A percentile compares a stretch with the other conserved stretches of the same genome.
phyloP scores from a whole-genome alignment of 2,888 invertebrate species.

The Philereme transversata region DNA sequence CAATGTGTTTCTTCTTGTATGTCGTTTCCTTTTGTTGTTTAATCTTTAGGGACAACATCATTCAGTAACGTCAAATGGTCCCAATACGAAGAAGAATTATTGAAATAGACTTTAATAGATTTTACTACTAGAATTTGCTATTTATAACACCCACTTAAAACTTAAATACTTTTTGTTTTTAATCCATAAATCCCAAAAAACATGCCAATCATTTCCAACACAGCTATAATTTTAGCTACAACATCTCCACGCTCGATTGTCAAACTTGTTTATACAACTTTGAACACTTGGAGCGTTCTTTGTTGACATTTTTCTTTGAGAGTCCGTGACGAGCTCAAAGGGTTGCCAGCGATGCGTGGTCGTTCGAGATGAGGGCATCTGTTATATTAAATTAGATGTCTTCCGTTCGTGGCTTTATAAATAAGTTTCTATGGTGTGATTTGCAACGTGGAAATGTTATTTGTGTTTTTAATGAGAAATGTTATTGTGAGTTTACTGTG shows the following conservation, averaged over 20 bases:
- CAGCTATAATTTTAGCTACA: constrained; percentile 2
- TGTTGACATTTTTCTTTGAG: constrained; percentile 45
- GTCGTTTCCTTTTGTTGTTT: no score
- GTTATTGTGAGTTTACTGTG: neutral
- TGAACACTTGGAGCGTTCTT: constrained; percentile 72
- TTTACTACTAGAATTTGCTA: no score
- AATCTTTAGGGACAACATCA: no score
- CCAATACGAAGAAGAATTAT: no score
- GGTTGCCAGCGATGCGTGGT: constrained; percentile 66
- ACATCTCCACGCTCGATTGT: constrained; percentile 56
- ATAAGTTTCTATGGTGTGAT: constrained; percentile 34
- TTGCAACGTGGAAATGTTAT: constrained; percentile 22
- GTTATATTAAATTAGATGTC: constrained; percentile 75
- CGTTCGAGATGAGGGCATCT: constrained; percentile 69
- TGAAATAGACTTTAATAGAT: no score
- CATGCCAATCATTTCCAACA: constrained; percentile 16
- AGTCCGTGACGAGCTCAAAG: constrained; percentile 70
- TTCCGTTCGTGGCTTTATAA: constrained; percentile 51
- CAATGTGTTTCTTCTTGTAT: no score
- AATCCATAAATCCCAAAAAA: neutral
- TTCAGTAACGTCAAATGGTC: no score
- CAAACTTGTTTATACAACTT: constrained; percentile 70
- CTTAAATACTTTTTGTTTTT: no score
- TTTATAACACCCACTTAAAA: no score
- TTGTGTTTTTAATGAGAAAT: constrained; percentile 1